phyloP scores from a whole-genome alignment of 2,113 vertebrate species.

The Alethe castanea region DNA sequence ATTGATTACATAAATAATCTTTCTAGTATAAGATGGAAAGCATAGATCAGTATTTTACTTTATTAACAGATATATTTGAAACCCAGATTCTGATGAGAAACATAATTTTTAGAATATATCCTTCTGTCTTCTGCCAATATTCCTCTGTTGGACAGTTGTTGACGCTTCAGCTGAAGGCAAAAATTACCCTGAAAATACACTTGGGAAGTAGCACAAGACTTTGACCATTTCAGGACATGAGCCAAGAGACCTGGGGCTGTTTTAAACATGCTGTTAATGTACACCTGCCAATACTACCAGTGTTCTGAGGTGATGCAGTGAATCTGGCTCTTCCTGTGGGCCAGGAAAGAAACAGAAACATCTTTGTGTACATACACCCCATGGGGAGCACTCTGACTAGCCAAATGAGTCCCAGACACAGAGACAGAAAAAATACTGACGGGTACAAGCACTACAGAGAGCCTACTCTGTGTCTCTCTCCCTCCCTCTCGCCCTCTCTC shows the following conservation, averaged over 20 bases:
- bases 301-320: background rate
- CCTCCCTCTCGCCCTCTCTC: background rate
- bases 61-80: background rate
- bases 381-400: background rate
- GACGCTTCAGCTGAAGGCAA: background rate
- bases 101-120: background rate
- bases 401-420: background rate
- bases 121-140: background rate
- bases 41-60: background rate
- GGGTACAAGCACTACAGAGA: background rate
- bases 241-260: background rate
- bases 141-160: background rate
- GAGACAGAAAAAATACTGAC: background rate
- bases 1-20: background rate
- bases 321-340: background rate
- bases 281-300: background rate
- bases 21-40: background rate
- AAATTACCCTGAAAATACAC: background rate
- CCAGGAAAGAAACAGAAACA: background rate
- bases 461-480: too few species aligned
- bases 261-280: background rate
- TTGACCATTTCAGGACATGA: background rate
- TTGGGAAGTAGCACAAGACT: background rate
- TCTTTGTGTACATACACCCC: background rate
- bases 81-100: background rate